Base-by-base conservation (phyloP, 2,113 vertebrate genomes). In the Piaya cayana region DNA sequence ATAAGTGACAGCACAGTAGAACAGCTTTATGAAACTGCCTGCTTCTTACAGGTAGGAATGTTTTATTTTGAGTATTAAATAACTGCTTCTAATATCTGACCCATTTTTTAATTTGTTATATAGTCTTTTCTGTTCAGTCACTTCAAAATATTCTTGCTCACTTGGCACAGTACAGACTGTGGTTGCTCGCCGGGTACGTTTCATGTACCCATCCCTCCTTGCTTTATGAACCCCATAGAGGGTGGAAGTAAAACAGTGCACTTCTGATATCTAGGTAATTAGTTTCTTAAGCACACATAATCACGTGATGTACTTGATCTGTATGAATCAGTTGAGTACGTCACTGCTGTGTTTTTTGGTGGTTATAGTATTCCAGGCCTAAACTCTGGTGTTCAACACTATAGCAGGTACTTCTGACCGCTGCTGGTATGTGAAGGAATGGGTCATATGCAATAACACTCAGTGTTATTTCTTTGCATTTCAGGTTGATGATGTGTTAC, bases 11-110 rank as follows among this genome's bases (percentile, higher is more conserved):
- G 98, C 98, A 99, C 98, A 2, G 99, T 99, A 27, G 99, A 99
- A 95, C 99, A 99, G 93, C 99, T 99, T 47, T 99, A 99, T 68
- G 99, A 99, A 97, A 99, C 99, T 3, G 99, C 99, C 83, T 99
- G 99, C 98, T 99, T 99, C 97, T 96, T 99, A 47, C 99, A 99
- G 99, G 99, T 99, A 92, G 47, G 97, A 76, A 5, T 69, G 37
- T 42, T 64, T 25, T 52, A 26, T 32, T 59, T 42, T 50, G 23
- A 84, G 39, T 17, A 11, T 27, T 47, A 77, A 90, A 29, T 68
- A 75, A 65, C 47, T 64, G 32, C 76, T 78, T 10, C 55, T 63
- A 5, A 77, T 83, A 26, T 39, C 19, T 3, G 7, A 76, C 45
- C 6, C 0, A 0, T 25, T 72, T 56, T 47, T 63, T 37, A 14